Evolutionary conservation across 1,140 invertebrate genomes (phyloP).

Genomic region (Camponotus vicinus): DNA sequence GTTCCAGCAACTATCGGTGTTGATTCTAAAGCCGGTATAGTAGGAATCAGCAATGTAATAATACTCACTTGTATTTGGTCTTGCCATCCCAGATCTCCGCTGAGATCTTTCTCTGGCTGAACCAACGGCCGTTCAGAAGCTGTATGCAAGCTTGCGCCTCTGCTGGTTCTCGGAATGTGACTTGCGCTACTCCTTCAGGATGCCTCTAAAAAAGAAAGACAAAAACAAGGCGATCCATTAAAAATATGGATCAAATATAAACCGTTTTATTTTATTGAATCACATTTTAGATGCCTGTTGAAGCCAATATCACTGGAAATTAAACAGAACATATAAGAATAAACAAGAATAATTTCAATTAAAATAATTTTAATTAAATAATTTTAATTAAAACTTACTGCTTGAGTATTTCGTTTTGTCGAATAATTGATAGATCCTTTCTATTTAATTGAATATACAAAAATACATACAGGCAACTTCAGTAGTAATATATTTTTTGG

Average conservation of each 20-base stretch:
- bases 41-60: constrained; percentile 25
- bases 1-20: constrained; percentile 34
- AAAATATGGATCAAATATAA: not conserved
- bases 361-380: not conserved
- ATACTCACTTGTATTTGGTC: constrained; percentile 94
- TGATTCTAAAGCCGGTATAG: constrained; percentile 12
- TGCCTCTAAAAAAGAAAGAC: constrained; percentile 89
- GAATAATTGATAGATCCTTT: not conserved
- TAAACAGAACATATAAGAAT: not conserved
- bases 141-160: constrained; percentile 96
- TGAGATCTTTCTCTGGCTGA: constrained; percentile 93
- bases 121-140: constrained; percentile 96
- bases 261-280: not conserved
- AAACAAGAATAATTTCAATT: constrained; percentile 1
- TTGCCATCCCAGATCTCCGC: constrained; percentile 98
- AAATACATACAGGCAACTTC: too few relatives aligned
- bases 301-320: not conserved
- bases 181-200: constrained; percentile 97
- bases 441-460: too few relatives aligned
- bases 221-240: not conserved
- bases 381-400: not conserved
- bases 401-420: not conserved
- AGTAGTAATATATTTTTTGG: not conserved
- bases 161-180: constrained; percentile 96
- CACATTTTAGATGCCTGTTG: not conserved